Base-by-base conservation (phyloP, 2,888 invertebrate species). In the Dynastes tityus region DNA sequence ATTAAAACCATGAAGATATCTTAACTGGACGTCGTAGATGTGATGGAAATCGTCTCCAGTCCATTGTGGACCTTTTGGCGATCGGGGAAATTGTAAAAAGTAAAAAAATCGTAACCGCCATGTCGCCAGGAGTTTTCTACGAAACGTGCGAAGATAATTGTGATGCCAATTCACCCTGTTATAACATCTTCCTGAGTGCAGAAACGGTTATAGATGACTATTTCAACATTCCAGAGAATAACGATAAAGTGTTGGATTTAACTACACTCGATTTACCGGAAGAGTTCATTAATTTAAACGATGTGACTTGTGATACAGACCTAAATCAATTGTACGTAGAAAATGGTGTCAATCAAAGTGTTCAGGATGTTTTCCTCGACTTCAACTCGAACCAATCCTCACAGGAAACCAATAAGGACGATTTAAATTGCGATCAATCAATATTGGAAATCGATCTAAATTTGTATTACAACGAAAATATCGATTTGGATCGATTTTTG, bases 101-200 rank as follows among this genome's bases (percentile, higher is more conserved):
- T 32, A 16, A 16, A 5, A 5, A 37, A 32, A 55, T 71, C n/a
- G 37, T 37, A 13, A n/a, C 11, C 32, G 73, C 22, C 32, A 80
- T 80, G 80, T 75, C 80, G 45, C 81, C 81, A n/a, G 80, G 78
- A 76, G 78, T 78, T 51, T 76, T 80, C 45, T 78, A 76, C 22
- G 74, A 81, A n/a, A 76, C 27, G 6, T 75, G 61, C 49, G 65
- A 77, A 63, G 80, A 76, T 55, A 74, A 68, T 55, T 77, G 78
- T 64, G 70, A 45, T 8, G 74, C 71, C 51, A 37, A 70, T 32
- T 58, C 67, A 13, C 65, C 61, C 22, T 58, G 49, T 51, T 13
- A 73, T 45, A 77, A 71, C 67, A 11, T 71, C 53, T 78, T 53
- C 32, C 71, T 74, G 22, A 74, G 70, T 9, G 78, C 77, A 61